Conservation (phyloP, 2,888 invertebrate genomes). For the Stenodema calcarata region DNA sequence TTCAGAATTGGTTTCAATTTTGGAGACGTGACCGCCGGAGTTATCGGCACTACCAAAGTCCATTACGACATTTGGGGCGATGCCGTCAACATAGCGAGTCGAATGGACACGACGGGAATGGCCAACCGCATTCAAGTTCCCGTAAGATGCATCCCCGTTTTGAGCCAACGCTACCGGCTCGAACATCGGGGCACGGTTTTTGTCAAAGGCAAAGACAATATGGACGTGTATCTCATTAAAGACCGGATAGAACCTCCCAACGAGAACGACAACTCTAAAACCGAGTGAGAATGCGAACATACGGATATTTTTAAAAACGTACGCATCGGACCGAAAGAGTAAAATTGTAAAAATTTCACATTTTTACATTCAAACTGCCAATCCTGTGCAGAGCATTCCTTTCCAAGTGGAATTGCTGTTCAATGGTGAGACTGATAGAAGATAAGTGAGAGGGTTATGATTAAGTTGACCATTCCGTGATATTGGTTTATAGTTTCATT, state of each 20-base stretch:
- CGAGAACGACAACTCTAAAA: background rate
- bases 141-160: conserved; percentile 73
- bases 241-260: conserved; percentile 28
- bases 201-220: conserved; percentile 95
- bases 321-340: too few species aligned
- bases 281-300: too few species aligned
- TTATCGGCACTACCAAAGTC: conserved; percentile 94
- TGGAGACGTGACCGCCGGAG: conserved; percentile 95
- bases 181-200: conserved; percentile 92
- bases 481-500: too few species aligned
- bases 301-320: too few species aligned
- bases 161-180: conserved; percentile 81
- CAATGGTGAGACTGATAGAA: too few species aligned
- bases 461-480: too few species aligned
- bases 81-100: conserved; percentile 94
- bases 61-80: conserved; percentile 99
- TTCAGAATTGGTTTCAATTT: conserved; percentile 82
- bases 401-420: too few species aligned
- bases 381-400: too few species aligned
- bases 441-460: too few species aligned
- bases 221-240: conserved; percentile 83
- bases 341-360: too few species aligned
- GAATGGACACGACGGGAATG: conserved; percentile 97
- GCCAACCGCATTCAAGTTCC: conserved; percentile 84
- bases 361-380: too few species aligned